Base-by-base conservation (phyloP, 2,113 vertebrate species). In the Cariama cristata region DNA sequence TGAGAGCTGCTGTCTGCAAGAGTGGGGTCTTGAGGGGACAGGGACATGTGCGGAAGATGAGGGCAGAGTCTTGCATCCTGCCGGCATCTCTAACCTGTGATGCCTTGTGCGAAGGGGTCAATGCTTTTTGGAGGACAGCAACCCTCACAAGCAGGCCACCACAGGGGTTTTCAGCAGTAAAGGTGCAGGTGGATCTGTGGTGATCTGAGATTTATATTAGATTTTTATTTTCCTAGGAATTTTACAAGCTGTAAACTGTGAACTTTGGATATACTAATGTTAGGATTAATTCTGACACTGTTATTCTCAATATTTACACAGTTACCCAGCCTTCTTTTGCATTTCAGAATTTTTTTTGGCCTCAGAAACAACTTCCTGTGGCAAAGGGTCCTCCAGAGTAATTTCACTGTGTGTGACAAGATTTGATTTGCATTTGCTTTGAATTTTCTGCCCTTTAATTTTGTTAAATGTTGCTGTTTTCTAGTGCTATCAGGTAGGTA, bases 71-170 rank as follows among this genome's bases (percentile, higher is more conserved):
- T 24, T 63, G 14, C 14, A 22, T 12, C 59, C 53, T 0, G 0
- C 32, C 40, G 9, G 33, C 0, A 0, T 1, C 45, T 40, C 75
- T 23, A 21, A 12, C 30, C 38, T 3, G 14, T 2, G 33, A 3
- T 33, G 53, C 32, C 38, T 38, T 38, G 38, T 38, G 38, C 38
- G 38, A 38, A 38, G 38, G 38, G 38, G 38, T 38, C 38, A 38
- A 3, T 33, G 53, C 32, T 35, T 66, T 83, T 27, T 18, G 64
- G 50, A 56, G 77, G 16, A 4, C 35, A 52, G 35, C 27, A 30
- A 11, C 47, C 56, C 26, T 26, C 6, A 0, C 11, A 21, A 63
- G 16, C 76, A 38, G 49, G 50, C 22, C 5, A 5, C 62, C 33
- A 3, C 4, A 9, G 24, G 32, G 21, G 4, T 6, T 14, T 9